These are phyloP conservation scores for Psittacula cyanocephala DNA, from an alignment of 2,113 vertebrate genomes.

Conservation along the genomic window DNA sequence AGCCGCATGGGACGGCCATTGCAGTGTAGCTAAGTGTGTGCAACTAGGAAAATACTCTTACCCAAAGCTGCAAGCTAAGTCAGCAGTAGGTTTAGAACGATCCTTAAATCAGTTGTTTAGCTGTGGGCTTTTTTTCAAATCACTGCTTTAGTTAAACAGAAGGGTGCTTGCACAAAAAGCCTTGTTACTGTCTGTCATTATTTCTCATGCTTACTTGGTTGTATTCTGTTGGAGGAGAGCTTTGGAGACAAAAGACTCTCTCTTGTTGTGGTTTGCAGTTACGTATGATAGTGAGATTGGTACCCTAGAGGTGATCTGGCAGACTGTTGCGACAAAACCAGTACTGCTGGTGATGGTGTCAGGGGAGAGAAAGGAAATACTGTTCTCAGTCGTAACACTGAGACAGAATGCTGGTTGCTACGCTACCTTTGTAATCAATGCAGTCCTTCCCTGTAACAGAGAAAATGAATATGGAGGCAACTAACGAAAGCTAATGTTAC, in stretches of 20 bases:
- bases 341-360: not conserved
- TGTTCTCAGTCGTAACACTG: not conserved
- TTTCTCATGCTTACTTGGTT: not conserved
- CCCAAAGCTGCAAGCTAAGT: not conserved
- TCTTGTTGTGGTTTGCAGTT: not conserved
- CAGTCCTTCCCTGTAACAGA: not conserved
- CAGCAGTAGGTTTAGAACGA: not conserved
- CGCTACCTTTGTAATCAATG: not conserved
- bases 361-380: not conserved
- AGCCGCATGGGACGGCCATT: not conserved
- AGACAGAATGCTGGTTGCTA: not conserved
- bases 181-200: not conserved
- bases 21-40: accelerated
- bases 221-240: not conserved
- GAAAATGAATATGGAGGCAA: not conserved
- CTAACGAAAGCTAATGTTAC: not conserved
- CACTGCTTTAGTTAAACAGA: not conserved
- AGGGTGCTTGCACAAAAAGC: not conserved
- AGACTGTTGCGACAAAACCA: not conserved
- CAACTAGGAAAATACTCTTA: not conserved
- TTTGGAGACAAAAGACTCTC: not conserved
- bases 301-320: no score
- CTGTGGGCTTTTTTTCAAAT: not conserved
- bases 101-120: not conserved
- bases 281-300: not conserved